These are phyloP conservation scores for Aplodontia rufa DNA, from an alignment of 2,113 vertebrate species.

Conservation along the genomic window DNA sequence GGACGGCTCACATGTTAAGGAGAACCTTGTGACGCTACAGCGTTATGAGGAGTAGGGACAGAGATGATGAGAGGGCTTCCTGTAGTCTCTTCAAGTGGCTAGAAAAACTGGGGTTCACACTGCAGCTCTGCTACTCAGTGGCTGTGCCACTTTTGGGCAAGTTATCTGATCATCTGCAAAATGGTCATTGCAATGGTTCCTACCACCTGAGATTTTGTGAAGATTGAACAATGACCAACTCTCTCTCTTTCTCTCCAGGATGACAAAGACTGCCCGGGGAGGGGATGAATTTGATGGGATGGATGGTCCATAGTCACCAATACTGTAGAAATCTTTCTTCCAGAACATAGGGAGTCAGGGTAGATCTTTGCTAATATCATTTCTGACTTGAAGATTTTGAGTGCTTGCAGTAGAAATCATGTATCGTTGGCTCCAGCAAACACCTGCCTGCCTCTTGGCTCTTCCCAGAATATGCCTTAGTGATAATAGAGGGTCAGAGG, in stretches of 20 bases:
- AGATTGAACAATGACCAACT: neutral
- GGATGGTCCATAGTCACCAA: neutral
- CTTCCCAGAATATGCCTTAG: constrained; percentile 56
- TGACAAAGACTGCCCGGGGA: neutral
- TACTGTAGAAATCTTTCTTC: neutral
- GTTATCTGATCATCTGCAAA: neutral
- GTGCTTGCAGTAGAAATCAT: constrained; percentile 60
- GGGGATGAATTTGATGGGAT: neutral
- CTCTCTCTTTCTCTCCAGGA: neutral
- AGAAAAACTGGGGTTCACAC: neutral
- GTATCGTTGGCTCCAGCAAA: constrained; percentile 76
- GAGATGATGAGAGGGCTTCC: neutral
- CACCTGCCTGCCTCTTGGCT: constrained; percentile 74
- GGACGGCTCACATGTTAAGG: neutral
- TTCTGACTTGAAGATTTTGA: neutral
- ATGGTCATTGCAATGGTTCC: neutral
- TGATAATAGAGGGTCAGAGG: constrained; percentile 70
- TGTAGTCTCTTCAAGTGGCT: neutral
- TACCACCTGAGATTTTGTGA: neutral
- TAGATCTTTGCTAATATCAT: neutral
- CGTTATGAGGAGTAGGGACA: neutral
- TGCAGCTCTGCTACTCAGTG: neutral
- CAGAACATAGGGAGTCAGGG: neutral
- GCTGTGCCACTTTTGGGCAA: neutral
- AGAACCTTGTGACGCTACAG: neutral